Base-by-base conservation (phyloP, 2,888 invertebrate genomes). In the Catocala sponsa region DNA sequence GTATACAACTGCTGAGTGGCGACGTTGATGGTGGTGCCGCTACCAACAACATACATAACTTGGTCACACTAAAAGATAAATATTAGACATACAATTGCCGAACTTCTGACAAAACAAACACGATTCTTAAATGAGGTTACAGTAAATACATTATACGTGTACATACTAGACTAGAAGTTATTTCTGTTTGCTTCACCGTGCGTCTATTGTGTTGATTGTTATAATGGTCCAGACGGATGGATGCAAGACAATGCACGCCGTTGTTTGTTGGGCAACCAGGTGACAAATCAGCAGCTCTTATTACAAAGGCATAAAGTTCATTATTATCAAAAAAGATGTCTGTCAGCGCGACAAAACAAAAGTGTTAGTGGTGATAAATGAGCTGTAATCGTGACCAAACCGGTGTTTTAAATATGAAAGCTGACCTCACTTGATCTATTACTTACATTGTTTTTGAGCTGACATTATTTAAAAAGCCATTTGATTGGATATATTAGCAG, bases 301-400 rank as follows among this genome's bases (percentile, higher is more conserved):
- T 75, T 69, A 68, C 81, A 73, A 70, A 66, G 72, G 60, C 63
- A 76, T 77, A 84, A 78, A 81, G 81, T 81, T 76, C 75, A 80
- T 67, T 73, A 72, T 74, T 63, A 62, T 50, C 50, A 72, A 72
- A 74, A 80, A 68, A 75, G 71, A 74, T 67, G 76, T 63, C 63
- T 57, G 70, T 69, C 76, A 76, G 63, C 68, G 65, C 49, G 67
- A 59, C 65, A 57, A 49, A 67, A 71, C 69, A 72, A 72, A 65
- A 70, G 81, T 72, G 76, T 78, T 74, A 72, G 76, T 61, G 64
- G 70, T 82, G 80, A 84, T 84, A 74, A 84, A 85, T 85, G 79
- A 82, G 13, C 10, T 41, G 54, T 72, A 59, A 70, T 71, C 67
- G 70, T 75, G 76, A 67, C 70, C 68, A 61, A 52, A 48, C 46